Evolutionary conservation across 1,140 invertebrate species (phyloP), one percentile per base, ranked within the genome.

Genomic region (Ptiloglossa arizonensis): DNA sequence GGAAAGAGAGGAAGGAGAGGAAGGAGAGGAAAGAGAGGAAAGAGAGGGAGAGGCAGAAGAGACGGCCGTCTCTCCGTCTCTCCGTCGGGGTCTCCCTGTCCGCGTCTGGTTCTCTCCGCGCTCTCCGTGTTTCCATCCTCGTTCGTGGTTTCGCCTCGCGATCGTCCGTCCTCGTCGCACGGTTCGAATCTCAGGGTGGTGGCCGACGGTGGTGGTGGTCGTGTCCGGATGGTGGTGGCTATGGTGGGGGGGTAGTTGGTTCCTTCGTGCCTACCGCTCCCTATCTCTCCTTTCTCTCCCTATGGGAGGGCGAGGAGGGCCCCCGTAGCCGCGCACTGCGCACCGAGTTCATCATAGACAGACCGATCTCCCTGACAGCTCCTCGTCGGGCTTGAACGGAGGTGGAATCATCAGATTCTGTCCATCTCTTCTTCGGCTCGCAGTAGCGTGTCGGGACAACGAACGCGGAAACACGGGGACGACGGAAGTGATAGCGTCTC

Each of bases 281-380:
- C 86, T 89, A 86, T 89, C 86, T 88, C 80, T 86, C 85, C 88
- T 88, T 89, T 90, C 89, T 89, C 87, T 89, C 86, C 88, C 89
- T 88, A 88, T 88, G 82, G 86, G 83, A 87, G 85, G 74, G 82
- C 86, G 86, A 87, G 86, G 85, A 86, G 86, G 81, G 88, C 83
- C 79, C 82, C 83, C 84, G 83, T 85, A 81, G 82, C 76, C 81
- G 88, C 83, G 87, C 87, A 90, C 86, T 89, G 89, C 87, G 88
- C 89, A 89, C 85, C 87, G 89, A 90, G 89, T 90, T 89, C 89
- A 89, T 91, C 90, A 90, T 88, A 90, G 88, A 90, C 87, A 85
- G 87, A 82, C 79, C 85, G 84, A 89, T 90, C 88, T 87, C 79
- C 69, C 87, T 90, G 90, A 90, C 88, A 90, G 88, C 87, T 88